These are phyloP conservation scores for Sanderia malayensis DNA, from an alignment of 30 jellyfish, hydroid and myxozoan species.

Conservation along the genomic window DNA sequence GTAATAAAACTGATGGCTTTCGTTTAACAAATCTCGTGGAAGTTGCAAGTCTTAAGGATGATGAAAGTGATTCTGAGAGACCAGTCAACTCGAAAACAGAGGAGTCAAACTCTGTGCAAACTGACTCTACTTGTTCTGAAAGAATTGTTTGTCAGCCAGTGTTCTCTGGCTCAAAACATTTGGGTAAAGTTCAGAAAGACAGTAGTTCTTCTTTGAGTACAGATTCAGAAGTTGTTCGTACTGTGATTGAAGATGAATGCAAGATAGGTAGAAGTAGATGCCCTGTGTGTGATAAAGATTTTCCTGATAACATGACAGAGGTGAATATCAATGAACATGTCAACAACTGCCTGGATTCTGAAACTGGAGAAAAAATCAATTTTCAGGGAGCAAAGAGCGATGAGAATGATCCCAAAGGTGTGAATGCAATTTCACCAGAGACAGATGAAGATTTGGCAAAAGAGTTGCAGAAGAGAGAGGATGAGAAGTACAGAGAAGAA, in stretches of 20 bases:
- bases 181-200: too few species aligned
- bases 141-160: too few species aligned
- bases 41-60: too few species aligned
- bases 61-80: background rate
- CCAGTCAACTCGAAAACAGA: background rate
- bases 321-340: slow-evolving; percentile 30
- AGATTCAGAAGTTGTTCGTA: background rate
- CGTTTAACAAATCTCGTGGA: too few species aligned
- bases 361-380: background rate
- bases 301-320: slow-evolving; percentile 7
- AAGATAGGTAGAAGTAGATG: slow-evolving; percentile 1
- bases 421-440: background rate
- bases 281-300: slow-evolving; percentile 19
- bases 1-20: background rate
- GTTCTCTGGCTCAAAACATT: too few species aligned
- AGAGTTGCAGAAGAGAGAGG: slow-evolving; percentile 45
- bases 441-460: slow-evolving; percentile 49
- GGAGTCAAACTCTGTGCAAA: background rate
- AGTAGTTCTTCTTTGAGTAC: too few species aligned
- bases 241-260: background rate
- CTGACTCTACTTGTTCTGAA: background rate
- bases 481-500: slow-evolving; percentile 27
- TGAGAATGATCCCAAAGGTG: background rate
- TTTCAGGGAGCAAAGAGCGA: too few species aligned
- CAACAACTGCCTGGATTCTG: slow-evolving; percentile 32